Conservation (phyloP, 2,113 vertebrate genomes). For the Furnarius figulus region DNA sequence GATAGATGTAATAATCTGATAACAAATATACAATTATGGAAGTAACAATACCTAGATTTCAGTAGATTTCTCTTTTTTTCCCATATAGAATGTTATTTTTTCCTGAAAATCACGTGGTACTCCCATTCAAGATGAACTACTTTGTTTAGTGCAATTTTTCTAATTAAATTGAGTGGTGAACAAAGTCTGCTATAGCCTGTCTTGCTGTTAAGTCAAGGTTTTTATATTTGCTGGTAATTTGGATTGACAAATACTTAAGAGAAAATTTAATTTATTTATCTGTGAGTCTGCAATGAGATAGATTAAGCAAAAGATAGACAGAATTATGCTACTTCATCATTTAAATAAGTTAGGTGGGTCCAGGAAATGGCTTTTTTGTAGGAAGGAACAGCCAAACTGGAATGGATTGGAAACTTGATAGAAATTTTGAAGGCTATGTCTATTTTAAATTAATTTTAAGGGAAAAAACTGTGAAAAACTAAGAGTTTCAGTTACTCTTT, state of each 20-base stretch:
- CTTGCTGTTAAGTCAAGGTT: neutral
- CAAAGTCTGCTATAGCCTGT: neutral
- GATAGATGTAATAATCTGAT: neutral
- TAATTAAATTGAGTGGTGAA: neutral
- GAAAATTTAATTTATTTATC: neutral
- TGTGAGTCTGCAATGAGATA: neutral
- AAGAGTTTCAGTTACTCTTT: neutral
- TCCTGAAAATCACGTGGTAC: neutral
- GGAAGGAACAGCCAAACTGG: neutral
- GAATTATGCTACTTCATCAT: neutral
- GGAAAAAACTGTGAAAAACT: neutral
- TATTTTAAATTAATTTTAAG: neutral
- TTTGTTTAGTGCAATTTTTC: neutral
- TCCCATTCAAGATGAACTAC: neutral
- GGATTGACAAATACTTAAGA: neutral
- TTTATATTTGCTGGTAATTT: neutral
- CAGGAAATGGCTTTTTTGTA: accelerated
- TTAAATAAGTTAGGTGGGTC: neutral
- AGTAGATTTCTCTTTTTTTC: neutral
- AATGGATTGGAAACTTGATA: neutral
- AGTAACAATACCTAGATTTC: neutral
- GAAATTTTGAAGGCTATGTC: neutral
- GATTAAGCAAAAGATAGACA: neutral
- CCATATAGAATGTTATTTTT: neutral
- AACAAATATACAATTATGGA: neutral